Evolutionary conservation across 2,113 vertebrate species (phyloP).

Genomic region (Rhodinocichla rosea): DNA sequence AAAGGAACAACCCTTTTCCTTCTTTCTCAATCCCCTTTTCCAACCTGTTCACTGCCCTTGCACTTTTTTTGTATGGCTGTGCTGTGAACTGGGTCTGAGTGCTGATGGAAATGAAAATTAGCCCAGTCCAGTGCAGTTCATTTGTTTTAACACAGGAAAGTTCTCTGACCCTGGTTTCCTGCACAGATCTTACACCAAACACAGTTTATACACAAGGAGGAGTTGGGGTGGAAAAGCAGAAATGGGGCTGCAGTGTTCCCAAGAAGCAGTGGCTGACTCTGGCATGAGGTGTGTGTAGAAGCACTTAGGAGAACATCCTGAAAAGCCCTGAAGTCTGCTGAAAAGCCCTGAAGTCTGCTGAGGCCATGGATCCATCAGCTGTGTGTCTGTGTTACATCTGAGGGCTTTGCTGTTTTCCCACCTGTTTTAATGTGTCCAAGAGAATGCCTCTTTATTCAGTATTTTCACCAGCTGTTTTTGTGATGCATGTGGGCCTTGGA

Average conservation of each 20-base stretch:
- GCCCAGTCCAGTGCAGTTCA: not conserved
- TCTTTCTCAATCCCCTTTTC: not conserved
- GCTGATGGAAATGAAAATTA: not conserved
- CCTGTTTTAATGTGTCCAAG: not conserved
- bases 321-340: not conserved
- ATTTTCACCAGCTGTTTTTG: not conserved
- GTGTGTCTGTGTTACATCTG: not conserved
- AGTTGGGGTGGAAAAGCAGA: not conserved
- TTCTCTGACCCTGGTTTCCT: not conserved
- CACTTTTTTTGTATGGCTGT: accelerated
- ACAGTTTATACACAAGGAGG: not conserved
- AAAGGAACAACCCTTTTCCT: not conserved
- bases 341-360: not conserved
- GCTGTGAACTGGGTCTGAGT: not conserved
- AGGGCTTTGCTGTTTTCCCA: not conserved
- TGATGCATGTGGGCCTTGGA: not conserved
- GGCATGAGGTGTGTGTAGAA: not conserved
- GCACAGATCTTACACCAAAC: accelerated
- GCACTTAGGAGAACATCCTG: not conserved
- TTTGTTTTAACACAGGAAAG: not conserved
- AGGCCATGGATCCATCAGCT: not conserved
- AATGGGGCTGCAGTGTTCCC: not conserved
- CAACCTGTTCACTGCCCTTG: accelerated
- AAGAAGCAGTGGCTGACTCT: not conserved
- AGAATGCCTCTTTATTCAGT: not conserved